These are phyloP conservation scores for Tipula helvola DNA, from an alignment of 2,888 invertebrate genomes.

Conservation along the genomic window DNA sequence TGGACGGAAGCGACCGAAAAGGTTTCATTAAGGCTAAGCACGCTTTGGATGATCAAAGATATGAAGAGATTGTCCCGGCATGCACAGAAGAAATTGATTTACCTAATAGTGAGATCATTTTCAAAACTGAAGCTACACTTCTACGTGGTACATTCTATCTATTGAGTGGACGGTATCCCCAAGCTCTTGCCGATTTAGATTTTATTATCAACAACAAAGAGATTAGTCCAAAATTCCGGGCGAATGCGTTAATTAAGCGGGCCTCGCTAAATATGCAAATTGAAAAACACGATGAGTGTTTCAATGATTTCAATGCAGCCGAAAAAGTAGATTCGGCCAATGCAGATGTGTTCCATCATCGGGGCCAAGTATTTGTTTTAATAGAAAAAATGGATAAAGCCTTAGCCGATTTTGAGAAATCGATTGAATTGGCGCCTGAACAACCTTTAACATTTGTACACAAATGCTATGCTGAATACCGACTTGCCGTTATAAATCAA, in stretches of 20 bases:
- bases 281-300: constrained; percentile 57
- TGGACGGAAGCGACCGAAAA: constrained; percentile 37
- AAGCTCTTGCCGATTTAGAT: constrained; percentile 59
- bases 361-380: constrained; percentile 77
- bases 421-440: constrained; percentile 67
- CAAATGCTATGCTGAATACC: constrained; percentile 81
- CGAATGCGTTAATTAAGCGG: constrained; percentile 79
- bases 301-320: constrained; percentile 69
- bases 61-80: constrained; percentile 62
- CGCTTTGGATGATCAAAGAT: constrained; percentile 56
- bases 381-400: constrained; percentile 73
- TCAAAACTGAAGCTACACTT: constrained; percentile 59
- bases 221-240: constrained; percentile 49
- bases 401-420: constrained; percentile 67
- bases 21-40: constrained; percentile 61
- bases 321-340: constrained; percentile 64
- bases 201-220: constrained; percentile 50
- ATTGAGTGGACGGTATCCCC: constrained; percentile 60
- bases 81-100: constrained; percentile 67
- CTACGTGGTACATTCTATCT: constrained; percentile 75
- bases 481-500: constrained; percentile 48
- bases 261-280: constrained; percentile 74
- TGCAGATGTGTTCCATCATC: constrained; percentile 84
- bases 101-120: constrained; percentile 44
- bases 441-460: constrained; percentile 81